phyloP scores from a whole-genome alignment of 2,888 invertebrate genomes.

The Xanthorhoe spadicearia region DNA sequence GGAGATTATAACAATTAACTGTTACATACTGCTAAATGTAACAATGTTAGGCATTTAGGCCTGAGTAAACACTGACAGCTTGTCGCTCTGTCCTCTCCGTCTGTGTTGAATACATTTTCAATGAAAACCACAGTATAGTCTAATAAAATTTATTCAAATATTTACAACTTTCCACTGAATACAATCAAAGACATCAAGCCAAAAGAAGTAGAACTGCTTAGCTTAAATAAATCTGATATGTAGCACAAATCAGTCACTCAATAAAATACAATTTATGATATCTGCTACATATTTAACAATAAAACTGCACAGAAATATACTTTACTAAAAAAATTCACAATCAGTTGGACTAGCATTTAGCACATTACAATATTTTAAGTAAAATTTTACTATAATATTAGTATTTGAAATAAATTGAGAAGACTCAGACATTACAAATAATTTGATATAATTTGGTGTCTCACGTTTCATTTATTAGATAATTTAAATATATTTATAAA shows the following conservation, averaged over 20 bases:
- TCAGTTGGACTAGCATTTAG: slow-evolving; percentile 24
- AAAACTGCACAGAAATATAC: not conserved
- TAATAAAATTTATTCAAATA: slow-evolving; percentile 51
- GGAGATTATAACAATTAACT: too few relatives aligned
- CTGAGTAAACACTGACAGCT: too few relatives aligned
- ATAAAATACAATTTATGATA: slow-evolving; percentile 45
- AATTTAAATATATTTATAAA: too few relatives aligned
- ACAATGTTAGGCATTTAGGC: too few relatives aligned
- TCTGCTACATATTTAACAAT: slow-evolving; percentile 24
- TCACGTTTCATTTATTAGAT: too few relatives aligned
- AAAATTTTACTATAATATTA: not conserved
- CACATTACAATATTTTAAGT: not conserved
- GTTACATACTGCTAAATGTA: not conserved
- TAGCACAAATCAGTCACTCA: slow-evolving; percentile 57
- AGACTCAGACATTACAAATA: too few relatives aligned
- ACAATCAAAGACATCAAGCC: slow-evolving; percentile 41
- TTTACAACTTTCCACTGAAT: slow-evolving; percentile 65
- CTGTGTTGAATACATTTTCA: not conserved
- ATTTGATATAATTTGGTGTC: too few relatives aligned
- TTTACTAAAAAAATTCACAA: slow-evolving; percentile 9
- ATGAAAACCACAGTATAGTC: slow-evolving; percentile 58
- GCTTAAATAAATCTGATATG: slow-evolving; percentile 53
- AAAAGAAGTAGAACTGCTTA: slow-evolving; percentile 39
- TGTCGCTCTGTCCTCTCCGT: too few relatives aligned
- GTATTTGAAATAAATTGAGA: not conserved